Percentiles rank a stretch among this genome's conserved stretches.
Evolutionary conservation across 2,888 invertebrate genomes (phyloP).

Genomic region (Mythimna ferrago): DNA sequence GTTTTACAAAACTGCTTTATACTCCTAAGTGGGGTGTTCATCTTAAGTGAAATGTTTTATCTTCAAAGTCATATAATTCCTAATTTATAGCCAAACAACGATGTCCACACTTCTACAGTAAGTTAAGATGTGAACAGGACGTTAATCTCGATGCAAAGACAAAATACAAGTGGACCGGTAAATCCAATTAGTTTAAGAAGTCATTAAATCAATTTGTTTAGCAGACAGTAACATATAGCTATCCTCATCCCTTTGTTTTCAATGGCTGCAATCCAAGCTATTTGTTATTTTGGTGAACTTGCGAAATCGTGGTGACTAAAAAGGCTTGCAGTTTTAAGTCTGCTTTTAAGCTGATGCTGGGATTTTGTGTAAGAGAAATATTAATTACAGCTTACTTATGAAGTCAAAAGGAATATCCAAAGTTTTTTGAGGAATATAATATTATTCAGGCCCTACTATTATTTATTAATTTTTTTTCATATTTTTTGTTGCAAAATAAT

Average conservation of each 20-base stretch:
- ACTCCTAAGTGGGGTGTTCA: slow-evolving; percentile 66
- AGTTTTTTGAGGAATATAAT: no score
- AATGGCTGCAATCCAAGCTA: slow-evolving; percentile 87
- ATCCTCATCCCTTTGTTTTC: slow-evolving; percentile 83
- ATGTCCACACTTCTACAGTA: slow-evolving; percentile 70
- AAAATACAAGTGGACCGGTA: slow-evolving; percentile 83
- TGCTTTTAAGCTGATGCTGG: slow-evolving; percentile 60
- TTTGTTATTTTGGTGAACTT: slow-evolving; percentile 82
- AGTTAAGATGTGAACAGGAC: slow-evolving; percentile 72
- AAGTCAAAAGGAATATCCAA: no score
- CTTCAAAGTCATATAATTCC: slow-evolving; percentile 80
- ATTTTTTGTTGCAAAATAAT: no score
- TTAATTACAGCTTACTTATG: background rate
- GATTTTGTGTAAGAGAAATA: slow-evolving; percentile 48
- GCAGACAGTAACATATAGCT: slow-evolving; percentile 85
- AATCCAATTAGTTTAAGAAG: slow-evolving; percentile 88
- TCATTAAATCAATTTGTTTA: slow-evolving; percentile 88
- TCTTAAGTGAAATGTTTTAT: slow-evolving; percentile 74
- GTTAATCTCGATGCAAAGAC: slow-evolving; percentile 79
- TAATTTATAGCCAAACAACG: slow-evolving; percentile 79
- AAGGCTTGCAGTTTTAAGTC: slow-evolving; percentile 67
- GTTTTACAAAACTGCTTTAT: slow-evolving; percentile 64
- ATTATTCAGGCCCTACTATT: background rate
- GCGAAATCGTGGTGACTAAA: slow-evolving; percentile 74
- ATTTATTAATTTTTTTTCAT: background rate